Conservation (phyloP, 1,140 invertebrate genomes). For the Ostrea edulis region DNA sequence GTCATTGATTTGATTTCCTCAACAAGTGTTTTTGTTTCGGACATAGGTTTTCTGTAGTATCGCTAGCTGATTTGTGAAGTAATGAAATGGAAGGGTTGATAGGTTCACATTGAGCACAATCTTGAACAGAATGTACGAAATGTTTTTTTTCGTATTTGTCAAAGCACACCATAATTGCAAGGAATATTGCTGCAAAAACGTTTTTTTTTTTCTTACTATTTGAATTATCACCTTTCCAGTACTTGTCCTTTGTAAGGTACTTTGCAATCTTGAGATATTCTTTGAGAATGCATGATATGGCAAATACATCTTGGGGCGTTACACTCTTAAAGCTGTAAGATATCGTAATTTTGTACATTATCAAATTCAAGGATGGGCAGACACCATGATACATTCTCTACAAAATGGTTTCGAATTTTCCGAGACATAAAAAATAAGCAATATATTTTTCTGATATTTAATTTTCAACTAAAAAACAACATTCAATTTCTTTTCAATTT, state of each 20-base stretch:
- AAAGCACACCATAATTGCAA: too few relatives aligned
- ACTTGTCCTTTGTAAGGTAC: not conserved
- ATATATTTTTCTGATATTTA: not conserved
- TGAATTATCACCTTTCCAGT: not conserved
- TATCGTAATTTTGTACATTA: not conserved
- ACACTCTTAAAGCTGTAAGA: not conserved
- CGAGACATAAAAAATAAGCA: not conserved
- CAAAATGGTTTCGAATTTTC: not conserved
- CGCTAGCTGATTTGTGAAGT: not conserved
- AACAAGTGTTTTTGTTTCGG: not conserved
- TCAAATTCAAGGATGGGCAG: not conserved
- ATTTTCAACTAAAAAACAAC: not conserved
- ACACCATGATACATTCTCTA: not conserved
- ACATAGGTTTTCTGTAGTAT: not conserved
- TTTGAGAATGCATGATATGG: not conserved
- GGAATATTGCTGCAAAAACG: too few relatives aligned
- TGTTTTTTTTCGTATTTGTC: not conserved
- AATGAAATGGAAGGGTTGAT: not conserved
- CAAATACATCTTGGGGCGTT: not conserved
- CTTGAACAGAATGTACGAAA: not conserved
- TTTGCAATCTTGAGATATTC: slow-evolving; percentile 18
- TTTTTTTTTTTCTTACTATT: too few relatives aligned
- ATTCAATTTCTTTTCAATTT: not conserved
- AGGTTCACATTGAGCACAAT: not conserved
- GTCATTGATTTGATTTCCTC: not conserved